Base-by-base conservation (phyloP, 2,113 vertebrate species). In the Clarias batrachus region DNA sequence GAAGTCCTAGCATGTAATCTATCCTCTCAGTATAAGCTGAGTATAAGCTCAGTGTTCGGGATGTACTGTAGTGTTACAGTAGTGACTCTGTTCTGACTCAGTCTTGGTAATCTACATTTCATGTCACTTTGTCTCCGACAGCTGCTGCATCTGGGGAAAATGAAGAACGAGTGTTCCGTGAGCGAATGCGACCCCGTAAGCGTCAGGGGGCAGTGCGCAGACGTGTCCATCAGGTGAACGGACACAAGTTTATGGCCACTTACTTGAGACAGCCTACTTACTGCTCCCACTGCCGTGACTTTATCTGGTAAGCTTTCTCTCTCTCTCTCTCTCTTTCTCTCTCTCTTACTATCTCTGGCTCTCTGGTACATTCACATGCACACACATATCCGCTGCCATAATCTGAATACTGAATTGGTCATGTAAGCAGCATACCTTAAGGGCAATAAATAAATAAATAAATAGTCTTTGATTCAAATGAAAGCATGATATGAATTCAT, bases 201-300 rank as follows among this genome's bases (percentile, higher is more conserved):
- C 94, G 98, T 14, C 98, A 99, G 90, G 98, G 98, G 0, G 98
- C 98, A 0, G 98, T 99, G 87, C 96, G 98, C 19, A 96, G 98
- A 91, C 95, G 98, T 76, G 98, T 99, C 81, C 98, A 99, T 86
- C 98, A 99, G 91, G 98, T 99, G 89, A 99, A 99, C 1, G 98
- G 98, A 41, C 98, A 99, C 96, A 99, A 99, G 94, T 99, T 99
- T 87, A 99, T 99, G 98, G 98, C 98, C 92, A 99, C 98, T 87
- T 99, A 99, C 86, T 96, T 99, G 93, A 96, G 98, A 92, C 98
- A 99, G 27, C 98, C 98, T 68, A 99, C 98, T 0, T 99, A 99
- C 54, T 99, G 98, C 92, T 99, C 98, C 0, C 98, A 99, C 91
- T 99, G 98, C 95, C 94, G 98, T 92, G 98, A 99, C 89, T 99